Evolutionary conservation across 2,888 invertebrate species (phyloP).

Genomic region (Melitaea athalia): DNA sequence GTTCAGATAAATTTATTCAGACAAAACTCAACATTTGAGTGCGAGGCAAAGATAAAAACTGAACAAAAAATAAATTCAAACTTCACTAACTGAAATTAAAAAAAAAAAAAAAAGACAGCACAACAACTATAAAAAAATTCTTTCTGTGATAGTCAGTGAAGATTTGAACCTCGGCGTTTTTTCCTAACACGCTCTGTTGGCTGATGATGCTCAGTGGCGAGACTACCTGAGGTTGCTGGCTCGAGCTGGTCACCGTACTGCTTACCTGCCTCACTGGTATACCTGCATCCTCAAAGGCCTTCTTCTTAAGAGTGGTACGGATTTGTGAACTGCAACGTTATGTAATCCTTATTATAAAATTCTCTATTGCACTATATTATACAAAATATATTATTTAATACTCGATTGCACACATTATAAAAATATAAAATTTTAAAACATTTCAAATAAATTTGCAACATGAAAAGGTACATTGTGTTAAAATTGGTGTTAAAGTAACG

Average conservation of each 20-base stretch:
- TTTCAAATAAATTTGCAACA: no score
- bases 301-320: constrained; percentile 91
- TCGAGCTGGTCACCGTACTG: constrained; percentile 72
- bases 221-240: constrained; percentile 63
- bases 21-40: constrained; percentile 7
- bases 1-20: background rate
- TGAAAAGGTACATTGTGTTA: no score
- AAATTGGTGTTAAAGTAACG: no score
- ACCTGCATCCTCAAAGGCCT: constrained; percentile 93
- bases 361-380: no score
- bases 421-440: no score
- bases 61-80: constrained; percentile 53
- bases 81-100: constrained; percentile 55
- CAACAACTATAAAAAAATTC: constrained; percentile 47
- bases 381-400: no score
- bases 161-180: constrained; percentile 80
- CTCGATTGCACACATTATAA: no score
- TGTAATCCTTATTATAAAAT: no score
- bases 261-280: constrained; percentile 87
- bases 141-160: constrained; percentile 62
- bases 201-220: constrained; percentile 61
- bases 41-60: constrained; percentile 22
- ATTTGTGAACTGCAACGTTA: constrained; percentile 89
- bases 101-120: constrained; percentile 50
- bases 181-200: constrained; percentile 74